Evolutionary conservation across 2,888 invertebrate genomes (phyloP), one percentile per base, ranked within the genome.

Genomic region (Scelioninae gen. 2): DNA sequence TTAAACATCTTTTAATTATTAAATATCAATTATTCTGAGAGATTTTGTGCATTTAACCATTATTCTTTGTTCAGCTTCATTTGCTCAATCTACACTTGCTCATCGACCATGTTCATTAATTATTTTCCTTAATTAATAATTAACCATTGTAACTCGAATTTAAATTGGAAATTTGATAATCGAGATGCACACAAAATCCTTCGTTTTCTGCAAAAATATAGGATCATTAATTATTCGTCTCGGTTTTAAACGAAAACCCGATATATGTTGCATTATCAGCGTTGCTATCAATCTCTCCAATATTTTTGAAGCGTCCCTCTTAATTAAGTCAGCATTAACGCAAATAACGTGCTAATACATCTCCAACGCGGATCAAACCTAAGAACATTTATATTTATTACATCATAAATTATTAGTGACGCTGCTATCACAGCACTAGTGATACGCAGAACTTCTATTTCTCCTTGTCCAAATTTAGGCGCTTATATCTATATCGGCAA

Each of bases 331-430:
- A n/a, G 43, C 11, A 15, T n/a, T n/a, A 46, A 19, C 39, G 39
- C 31, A 50, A 60, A 46, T 37, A 61, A 39, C 61, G 39, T 18
- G 41, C 18, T 46, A 60, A 57, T 57, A 57, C 37, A 31, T 25
- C 35, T n/a, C 46, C 28, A 11, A 28, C 41, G 55, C 31, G 31
- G 31, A 57, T 57, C 41, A 11, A 18, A 25, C 25, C 7, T 19
- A 37, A 46, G 39, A 15, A 25, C 43, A 45, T 52, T 50, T 50
- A 50, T 39, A 63, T 63, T 63, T 63, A 63, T 63, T 52, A 39
- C 50, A 16, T 41, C 18, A 52, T 63, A 50, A 63, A 50, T 63
- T 41, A 63, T 50, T n/a, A n/a, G n/a, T n/a, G n/a, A n/a, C n/a
- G n/a, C n/a, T n/a, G n/a, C n/a, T n/a, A n/a, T n/a, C n/a, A n/a